Evolutionary conservation across 2,113 vertebrate genomes (phyloP), one percentile per base, ranked within the genome.

Genomic region (Thryonomys swinderianus): DNA sequence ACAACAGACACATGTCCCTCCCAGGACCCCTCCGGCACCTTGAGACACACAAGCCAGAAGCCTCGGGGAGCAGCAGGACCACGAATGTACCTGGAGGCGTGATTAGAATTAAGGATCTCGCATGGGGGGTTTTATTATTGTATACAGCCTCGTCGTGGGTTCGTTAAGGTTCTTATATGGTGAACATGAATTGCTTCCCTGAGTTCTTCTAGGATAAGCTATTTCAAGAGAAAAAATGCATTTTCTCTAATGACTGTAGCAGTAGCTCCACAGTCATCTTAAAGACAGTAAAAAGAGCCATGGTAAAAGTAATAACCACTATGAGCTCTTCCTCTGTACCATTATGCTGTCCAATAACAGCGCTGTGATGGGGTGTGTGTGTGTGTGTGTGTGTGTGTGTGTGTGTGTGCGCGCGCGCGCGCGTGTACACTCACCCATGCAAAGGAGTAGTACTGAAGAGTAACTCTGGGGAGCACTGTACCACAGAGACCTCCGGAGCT

Each of bases 231-330:
- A 66, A 23, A 81, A 95, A 76, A 69, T 66, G 11, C 1, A 42
- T 64, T 95, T 91, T 66, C 23, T 55, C 53, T 82, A 17, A 23
- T 79, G 45, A 45, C 34, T 53, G 18, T 55, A 30, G 62, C 27
- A 74, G 48, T 59, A 78, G 27, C 40, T 62, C 16, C 10, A 25
- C 0, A 79, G 18, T 82, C 11, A 27, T 45, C 55, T 66, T n/a
- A 88, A 85, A 90, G 7, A 94, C 40, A 91, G 6, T 79, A 86
- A 78, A 96, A 85, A 59, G 13, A 82, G 25, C 62, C 92, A 51
- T 1, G 86, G 13, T 18, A 32, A 10, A 4, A 86, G n/a, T 40
- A 73, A 53, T 23, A 67, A 71, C 5, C n/a, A 57, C 55, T 64
- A 32, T 2, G 14, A 73, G 51, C 42, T 34, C 13, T 79, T 73